Evolutionary conservation across 1,140 invertebrate genomes (phyloP).

Genomic region (Ctenoplectra terminalis): DNA sequence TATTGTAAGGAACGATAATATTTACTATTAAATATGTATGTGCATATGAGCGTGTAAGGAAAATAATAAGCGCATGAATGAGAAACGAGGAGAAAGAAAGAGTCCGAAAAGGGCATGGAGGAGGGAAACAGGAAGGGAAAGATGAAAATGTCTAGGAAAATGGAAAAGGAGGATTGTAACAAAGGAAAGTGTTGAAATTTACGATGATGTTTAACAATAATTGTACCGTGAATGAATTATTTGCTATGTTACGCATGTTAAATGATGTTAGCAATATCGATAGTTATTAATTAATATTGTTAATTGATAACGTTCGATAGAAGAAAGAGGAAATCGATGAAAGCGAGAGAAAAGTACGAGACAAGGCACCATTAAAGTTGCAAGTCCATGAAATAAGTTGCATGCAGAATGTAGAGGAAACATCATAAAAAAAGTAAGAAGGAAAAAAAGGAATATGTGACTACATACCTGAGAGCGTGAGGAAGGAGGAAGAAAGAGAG

Average conservation of each 20-base stretch:
- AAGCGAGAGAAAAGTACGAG: not conserved
- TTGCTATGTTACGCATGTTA: not conserved
- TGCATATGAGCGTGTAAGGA: conserved; percentile 46
- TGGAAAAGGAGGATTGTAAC: too few relatives aligned
- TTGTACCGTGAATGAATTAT: not conserved
- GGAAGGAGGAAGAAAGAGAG: conserved; percentile 42
- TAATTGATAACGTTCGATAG: conserved; percentile 14
- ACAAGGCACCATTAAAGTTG: not conserved
- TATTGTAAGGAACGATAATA: conserved; percentile 80
- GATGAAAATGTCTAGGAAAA: not conserved
- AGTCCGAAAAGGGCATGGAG: conserved; percentile 25
- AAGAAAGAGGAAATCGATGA: too few relatives aligned
- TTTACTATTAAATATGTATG: conserved; percentile 77
- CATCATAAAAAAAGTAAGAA: not conserved
- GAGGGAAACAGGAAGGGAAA: too few relatives aligned
- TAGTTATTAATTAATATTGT: conserved; percentile 19
- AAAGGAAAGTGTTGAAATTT: too few relatives aligned
- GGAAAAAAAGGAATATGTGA: not conserved
- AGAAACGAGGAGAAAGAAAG: conserved; percentile 47
- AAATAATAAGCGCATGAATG: conserved; percentile 11
- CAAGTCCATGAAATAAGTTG: not conserved
- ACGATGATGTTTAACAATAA: not conserved
- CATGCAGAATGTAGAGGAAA: not conserved
- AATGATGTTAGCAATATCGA: not conserved
- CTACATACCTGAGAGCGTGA: too few relatives aligned